Percentiles rank a stretch among this genome's conserved stretches.
These are phyloP conservation scores for Apus apus DNA, from an alignment of 2,113 vertebrate species.

Conservation along the genomic window DNA sequence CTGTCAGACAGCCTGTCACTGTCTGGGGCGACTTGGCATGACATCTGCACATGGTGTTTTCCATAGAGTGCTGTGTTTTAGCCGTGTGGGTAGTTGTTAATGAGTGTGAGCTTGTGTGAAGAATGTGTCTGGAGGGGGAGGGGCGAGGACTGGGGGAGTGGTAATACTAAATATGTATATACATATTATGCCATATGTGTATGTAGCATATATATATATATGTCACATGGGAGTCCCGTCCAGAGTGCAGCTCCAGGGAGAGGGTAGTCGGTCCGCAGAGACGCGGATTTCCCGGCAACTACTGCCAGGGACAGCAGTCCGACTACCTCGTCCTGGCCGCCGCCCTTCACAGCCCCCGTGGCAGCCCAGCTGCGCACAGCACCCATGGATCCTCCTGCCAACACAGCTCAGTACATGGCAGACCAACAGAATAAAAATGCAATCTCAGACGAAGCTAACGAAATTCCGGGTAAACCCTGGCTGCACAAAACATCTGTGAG, in stretches of 20 bases:
- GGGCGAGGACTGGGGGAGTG: not conserved
- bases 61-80: not conserved
- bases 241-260: not conserved
- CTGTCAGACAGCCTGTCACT: not conserved
- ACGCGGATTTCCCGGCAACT: not conserved
- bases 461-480: not conserved
- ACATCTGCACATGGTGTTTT: not conserved
- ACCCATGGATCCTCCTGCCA: not conserved
- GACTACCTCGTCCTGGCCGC: not conserved
- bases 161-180: not conserved
- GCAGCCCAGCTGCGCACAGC: not conserved
- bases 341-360: not conserved
- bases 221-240: not conserved
- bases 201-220: not conserved
- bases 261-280: not conserved
- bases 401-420: slow-evolving; percentile 39
- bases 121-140: not conserved
- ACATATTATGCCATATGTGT: not conserved
- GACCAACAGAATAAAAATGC: slow-evolving; percentile 2
- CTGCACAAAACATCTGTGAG: not conserved
- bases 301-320: not conserved
- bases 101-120: not conserved
- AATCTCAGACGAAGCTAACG: not conserved
- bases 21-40: not conserved
- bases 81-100: not conserved